Percentiles rank a stretch among this genome's conserved stretches.
These are phyloP conservation scores for Crenuchus spilurus DNA, from an alignment of 2,797 vertebrate genomes.

Conservation along the genomic window DNA sequence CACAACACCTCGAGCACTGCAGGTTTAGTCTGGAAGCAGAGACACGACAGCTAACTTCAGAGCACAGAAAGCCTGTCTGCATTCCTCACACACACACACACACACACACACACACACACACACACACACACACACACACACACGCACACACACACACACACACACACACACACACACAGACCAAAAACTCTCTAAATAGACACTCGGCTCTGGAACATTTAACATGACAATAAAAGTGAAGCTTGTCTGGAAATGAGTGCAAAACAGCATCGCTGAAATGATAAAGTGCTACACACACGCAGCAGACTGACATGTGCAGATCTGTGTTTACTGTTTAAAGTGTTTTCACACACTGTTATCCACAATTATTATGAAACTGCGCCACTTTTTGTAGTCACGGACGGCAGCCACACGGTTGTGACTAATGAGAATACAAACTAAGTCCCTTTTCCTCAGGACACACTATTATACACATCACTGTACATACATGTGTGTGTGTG, in stretches of 20 bases:
- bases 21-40: slow-evolving; percentile 45
- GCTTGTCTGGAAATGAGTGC: slow-evolving; percentile 12
- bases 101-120: slow-evolving; percentile 32
- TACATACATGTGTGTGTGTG: no score
- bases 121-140: slow-evolving; percentile 40
- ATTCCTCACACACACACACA: slow-evolving; percentile 48
- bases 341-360: slow-evolving; percentile 4
- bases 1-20: slow-evolving; percentile 32
- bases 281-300: slow-evolving; percentile 4
- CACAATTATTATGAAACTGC: slow-evolving; percentile 32
- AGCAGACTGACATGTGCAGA: slow-evolving; percentile 24
- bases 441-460: slow-evolving; percentile 21
- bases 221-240: slow-evolving; percentile 48
- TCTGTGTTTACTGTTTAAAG: slow-evolving; percentile 5
- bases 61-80: slow-evolving; percentile 50
- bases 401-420: slow-evolving; percentile 33
- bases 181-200: slow-evolving; percentile 48
- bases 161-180: slow-evolving; percentile 42
- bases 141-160: slow-evolving; percentile 40
- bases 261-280: slow-evolving; percentile 29
- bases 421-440: slow-evolving; percentile 32
- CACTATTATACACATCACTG: slow-evolving; percentile 45
- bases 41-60: slow-evolving; percentile 40
- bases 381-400: not conserved
- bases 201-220: slow-evolving; percentile 38